A percentile compares a stretch with the other conserved stretches of the same genome.
Conservation (phyloP, 2,797 vertebrate species). For the Tympanoctomys barrerae region DNA sequence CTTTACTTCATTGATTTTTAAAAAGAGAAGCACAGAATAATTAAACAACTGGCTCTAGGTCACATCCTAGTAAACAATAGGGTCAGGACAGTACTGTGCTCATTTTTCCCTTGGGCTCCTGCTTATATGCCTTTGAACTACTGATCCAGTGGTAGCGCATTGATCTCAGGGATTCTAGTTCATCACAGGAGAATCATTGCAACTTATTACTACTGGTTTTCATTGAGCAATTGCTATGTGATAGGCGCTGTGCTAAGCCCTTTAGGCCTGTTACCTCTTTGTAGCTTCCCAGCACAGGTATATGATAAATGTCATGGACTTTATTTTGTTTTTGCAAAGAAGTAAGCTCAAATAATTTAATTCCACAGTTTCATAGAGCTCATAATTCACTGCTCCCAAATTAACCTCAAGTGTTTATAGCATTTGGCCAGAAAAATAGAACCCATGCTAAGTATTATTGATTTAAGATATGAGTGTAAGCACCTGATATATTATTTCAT, state of each 20-base stretch:
- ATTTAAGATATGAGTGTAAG: slow-evolving; percentile 10
- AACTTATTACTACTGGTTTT: not conserved
- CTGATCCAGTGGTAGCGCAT: not conserved
- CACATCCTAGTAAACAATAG: not conserved
- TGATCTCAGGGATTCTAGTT: not conserved
- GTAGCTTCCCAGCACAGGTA: not conserved
- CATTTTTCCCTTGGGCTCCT: not conserved
- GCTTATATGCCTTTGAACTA: not conserved
- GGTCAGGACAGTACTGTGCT: not conserved
- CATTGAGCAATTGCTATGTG: not conserved
- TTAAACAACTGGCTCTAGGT: not conserved
- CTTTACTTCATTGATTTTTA: not conserved
- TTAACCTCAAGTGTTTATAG: slow-evolving; percentile 34
- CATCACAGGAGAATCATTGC: not conserved
- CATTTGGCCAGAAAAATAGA: not conserved
- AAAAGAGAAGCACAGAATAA: not conserved
- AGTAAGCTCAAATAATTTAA: slow-evolving; percentile 17
- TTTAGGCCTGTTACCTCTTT: slow-evolving; percentile 12
- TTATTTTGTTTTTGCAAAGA: slow-evolving; percentile 13
- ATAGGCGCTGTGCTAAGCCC: not conserved
- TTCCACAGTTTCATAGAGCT: not conserved
- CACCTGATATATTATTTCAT: not conserved
- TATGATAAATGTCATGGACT: not conserved
- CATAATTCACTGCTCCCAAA: not conserved
- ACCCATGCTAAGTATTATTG: not conserved